Evolutionary conservation across 2,888 invertebrate species (phyloP).

Genomic region (Steromphala cineraria): DNA sequence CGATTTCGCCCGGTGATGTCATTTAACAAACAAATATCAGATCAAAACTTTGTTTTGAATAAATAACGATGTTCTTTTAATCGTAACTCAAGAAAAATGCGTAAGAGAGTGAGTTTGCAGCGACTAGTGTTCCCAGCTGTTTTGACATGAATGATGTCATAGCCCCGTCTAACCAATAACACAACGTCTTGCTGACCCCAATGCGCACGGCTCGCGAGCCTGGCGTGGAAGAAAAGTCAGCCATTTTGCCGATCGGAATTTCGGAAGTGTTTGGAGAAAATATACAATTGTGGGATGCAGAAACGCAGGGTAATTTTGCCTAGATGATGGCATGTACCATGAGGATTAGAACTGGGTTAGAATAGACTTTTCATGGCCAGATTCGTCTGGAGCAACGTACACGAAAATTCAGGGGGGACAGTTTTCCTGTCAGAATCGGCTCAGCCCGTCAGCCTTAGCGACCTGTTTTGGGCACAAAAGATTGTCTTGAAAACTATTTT

Average conservation of each 20-base stretch:
- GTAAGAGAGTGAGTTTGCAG: too few species aligned
- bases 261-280: constrained; percentile 18
- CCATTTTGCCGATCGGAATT: constrained; percentile 59
- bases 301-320: constrained; percentile 28
- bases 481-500: background rate
- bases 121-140: constrained; percentile 40
- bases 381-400: constrained; percentile 7
- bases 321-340: constrained; percentile 21
- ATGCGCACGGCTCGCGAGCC: constrained; percentile 64
- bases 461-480: constrained; percentile 38
- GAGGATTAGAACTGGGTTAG: constrained; percentile 3
- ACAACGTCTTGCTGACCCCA: constrained; percentile 44
- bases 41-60: too few species aligned
- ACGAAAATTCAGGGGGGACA: background rate
- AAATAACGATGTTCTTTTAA: too few species aligned
- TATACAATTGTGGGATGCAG: constrained; percentile 19
- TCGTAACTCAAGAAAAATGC: too few species aligned
- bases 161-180: constrained; percentile 45
- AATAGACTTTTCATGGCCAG: constrained; percentile 26
- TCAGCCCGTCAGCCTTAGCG: constrained; percentile 37
- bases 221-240: constrained; percentile 68
- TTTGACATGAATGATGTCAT: constrained; percentile 48
- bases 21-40: too few species aligned
- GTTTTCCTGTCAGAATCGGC: constrained; percentile 31
- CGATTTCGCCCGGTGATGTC: too few species aligned